Percentiles rank a stretch among this genome's conserved stretches.
Conservation (phyloP, 2,113 vertebrate species). For the Microtus richardsoni region DNA sequence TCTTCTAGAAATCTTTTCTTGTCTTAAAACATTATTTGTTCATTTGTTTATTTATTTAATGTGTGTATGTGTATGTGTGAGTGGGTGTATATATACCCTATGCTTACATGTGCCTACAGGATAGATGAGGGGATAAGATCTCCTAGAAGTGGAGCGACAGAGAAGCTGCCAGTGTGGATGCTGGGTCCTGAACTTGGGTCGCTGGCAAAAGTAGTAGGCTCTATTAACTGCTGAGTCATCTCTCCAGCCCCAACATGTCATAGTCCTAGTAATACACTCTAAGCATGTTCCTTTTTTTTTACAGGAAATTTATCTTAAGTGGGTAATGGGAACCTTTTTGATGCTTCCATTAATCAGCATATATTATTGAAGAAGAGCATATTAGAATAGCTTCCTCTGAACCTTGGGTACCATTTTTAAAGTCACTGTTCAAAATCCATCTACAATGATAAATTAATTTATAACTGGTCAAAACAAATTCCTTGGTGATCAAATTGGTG, state of each 20-base stretch:
- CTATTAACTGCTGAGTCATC: not conserved
- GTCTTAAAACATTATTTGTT: not conserved
- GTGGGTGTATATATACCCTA: not conserved
- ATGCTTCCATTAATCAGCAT: slow-evolving; percentile 2
- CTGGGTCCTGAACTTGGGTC: not conserved
- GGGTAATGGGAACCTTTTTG: not conserved
- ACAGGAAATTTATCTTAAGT: not conserved
- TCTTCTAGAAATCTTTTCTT: not conserved
- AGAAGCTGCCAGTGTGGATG: not conserved
- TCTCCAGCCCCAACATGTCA: not conserved
- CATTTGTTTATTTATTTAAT: not conserved
- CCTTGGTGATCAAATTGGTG: not conserved
- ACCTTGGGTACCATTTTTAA: slow-evolving; percentile 26
- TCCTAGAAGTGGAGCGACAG: not conserved
- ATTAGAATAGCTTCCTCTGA: slow-evolving; percentile 10
- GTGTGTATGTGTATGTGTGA: not conserved
- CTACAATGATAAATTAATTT: slow-evolving; percentile 16
- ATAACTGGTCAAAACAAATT: not conserved
- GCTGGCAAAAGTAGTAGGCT: not conserved
- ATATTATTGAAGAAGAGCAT: slow-evolving; percentile 17
- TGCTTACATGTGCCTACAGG: not conserved
- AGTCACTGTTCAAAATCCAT: slow-evolving; percentile 48
- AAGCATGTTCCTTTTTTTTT: not conserved
- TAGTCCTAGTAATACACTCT: not conserved
- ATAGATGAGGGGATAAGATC: not conserved